A percentile compares a stretch with the other conserved stretches of the same genome.
Evolutionary conservation across 2,888 invertebrate species (phyloP).

Genomic region (Tiphia femorata): DNA sequence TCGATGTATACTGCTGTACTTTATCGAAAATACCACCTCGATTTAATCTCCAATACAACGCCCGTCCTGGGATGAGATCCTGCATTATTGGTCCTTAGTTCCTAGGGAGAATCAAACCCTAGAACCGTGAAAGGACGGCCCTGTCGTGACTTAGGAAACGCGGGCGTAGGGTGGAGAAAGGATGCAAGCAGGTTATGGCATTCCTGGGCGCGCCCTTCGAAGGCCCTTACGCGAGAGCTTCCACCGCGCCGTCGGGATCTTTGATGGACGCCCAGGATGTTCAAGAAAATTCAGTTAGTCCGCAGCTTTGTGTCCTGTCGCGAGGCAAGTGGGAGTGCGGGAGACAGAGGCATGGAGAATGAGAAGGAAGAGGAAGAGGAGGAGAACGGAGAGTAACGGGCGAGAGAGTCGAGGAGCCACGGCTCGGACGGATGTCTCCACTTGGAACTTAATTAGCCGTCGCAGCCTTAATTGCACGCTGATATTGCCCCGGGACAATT

Average conservation of each 20-base stretch:
- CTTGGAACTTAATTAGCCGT: constrained; percentile 49
- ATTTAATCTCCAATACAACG: no score
- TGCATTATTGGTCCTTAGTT: no score
- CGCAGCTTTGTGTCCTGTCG: constrained; percentile 66
- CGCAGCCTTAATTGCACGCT: constrained; percentile 58
- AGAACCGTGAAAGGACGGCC: constrained; percentile 14
- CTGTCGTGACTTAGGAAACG: constrained; percentile 11
- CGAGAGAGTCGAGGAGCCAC: constrained; percentile 33
- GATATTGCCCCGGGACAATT: constrained; percentile 59
- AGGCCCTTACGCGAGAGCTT: constrained; percentile 39
- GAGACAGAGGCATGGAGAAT: constrained; percentile 4
- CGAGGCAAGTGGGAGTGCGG: constrained; percentile 23
- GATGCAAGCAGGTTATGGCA: constrained; percentile 42
- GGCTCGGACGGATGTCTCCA: constrained; percentile 53
- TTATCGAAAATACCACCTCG: no score
- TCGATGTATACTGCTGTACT: no score
- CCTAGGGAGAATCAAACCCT: no score
- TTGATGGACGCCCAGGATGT: constrained; percentile 66
- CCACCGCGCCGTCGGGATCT: constrained; percentile 55
- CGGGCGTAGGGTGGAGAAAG: constrained; percentile 10
- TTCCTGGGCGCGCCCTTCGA: constrained; percentile 35
- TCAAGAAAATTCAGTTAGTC: constrained; percentile 69
- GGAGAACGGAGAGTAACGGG: constrained; percentile 23
- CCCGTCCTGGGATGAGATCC: no score
- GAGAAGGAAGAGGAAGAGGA: constrained; percentile 16